Conservation (phyloP, 2,888 invertebrate genomes). For the Drosophila rubida region DNA sequence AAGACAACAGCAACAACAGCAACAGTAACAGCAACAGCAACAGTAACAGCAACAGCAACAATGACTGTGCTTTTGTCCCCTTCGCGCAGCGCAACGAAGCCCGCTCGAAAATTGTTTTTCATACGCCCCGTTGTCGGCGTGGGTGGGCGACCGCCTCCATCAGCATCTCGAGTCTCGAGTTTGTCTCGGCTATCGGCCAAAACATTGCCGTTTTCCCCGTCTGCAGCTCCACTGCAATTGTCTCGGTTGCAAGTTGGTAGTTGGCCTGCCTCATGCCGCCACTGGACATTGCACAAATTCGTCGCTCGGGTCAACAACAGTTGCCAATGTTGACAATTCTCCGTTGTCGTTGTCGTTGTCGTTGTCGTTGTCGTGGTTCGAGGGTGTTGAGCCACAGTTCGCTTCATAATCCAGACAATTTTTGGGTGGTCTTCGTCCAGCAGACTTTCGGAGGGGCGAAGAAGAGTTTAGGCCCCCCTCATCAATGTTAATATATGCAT, state of each 20-base stretch:
- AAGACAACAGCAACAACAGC: conserved; percentile 56
- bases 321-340: conserved; percentile 68
- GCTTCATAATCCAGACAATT: conserved; percentile 1
- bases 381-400: conserved; percentile 9
- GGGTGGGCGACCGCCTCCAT: conserved; percentile 54
- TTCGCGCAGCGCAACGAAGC: conserved; percentile 8
- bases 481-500: neutral
- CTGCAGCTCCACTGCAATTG: conserved; percentile 7
- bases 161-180: conserved; percentile 4
- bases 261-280: conserved; percentile 57
- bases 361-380: neutral
- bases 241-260: conserved; percentile 14
- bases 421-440: conserved; percentile 39
- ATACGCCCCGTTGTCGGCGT: conserved; percentile 68
- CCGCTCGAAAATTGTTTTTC: conserved; percentile 59
- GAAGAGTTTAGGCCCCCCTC: neutral
- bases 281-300: conserved; percentile 72
- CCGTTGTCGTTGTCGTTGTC: no score
- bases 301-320: conserved; percentile 50
- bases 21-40: no score
- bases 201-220: conserved; percentile 1
- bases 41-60: neutral
- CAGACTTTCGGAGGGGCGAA: neutral
- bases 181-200: neutral
- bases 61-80: conserved; percentile 29